Percentiles rank a stretch among this genome's conserved stretches.
Conservation (phyloP, 2,888 invertebrate genomes). For the Odontomyia ornata region DNA sequence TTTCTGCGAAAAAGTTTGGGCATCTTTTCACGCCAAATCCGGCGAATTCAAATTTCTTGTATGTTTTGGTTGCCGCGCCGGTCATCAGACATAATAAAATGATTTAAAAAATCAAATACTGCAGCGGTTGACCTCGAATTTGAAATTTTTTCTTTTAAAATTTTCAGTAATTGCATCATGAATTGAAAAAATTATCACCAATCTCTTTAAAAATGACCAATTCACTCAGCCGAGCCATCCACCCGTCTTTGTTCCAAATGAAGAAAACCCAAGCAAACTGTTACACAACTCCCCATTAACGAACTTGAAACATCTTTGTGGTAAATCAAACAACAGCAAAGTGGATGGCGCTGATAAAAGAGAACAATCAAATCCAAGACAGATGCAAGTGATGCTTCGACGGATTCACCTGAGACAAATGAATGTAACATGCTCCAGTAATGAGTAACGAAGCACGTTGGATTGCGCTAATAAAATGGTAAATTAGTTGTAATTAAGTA, state of each 20-base stretch:
- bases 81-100: too few species aligned
- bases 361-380: background rate
- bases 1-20: too few species aligned
- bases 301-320: background rate
- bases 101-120: too few species aligned
- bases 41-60: too few species aligned
- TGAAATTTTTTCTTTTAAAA: background rate
- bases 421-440: background rate
- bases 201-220: background rate
- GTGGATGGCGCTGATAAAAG: background rate
- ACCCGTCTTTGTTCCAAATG: too few species aligned
- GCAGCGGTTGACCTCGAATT: background rate
- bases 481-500: too few species aligned
- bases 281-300: background rate
- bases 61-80: too few species aligned
- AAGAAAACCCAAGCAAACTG: too few species aligned
- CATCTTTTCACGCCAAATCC: too few species aligned
- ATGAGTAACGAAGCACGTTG: background rate
- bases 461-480: background rate
- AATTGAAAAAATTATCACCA: constrained; percentile 13
- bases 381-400: background rate
- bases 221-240: too few species aligned
- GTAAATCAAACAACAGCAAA: background rate
- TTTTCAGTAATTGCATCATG: background rate
- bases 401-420: background rate